Percentiles rank a stretch among this genome's conserved stretches.
Evolutionary conservation across 2,797 vertebrate species (phyloP).

Genomic region (Diplodus sargus): DNA sequence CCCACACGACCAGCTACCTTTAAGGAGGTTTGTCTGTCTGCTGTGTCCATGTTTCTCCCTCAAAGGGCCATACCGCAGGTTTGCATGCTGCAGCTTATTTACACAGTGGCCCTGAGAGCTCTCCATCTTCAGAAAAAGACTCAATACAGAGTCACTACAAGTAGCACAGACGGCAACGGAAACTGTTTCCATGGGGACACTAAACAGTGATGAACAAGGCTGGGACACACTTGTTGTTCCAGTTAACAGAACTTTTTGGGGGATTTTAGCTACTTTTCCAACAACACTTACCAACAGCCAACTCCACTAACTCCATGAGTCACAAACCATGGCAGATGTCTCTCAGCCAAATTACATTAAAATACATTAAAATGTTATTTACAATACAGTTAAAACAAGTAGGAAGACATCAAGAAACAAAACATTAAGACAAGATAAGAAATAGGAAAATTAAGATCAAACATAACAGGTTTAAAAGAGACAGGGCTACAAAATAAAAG

Average conservation of each 20-base stretch:
- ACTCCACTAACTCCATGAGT: not conserved
- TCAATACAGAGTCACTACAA: not conserved
- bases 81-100: not conserved
- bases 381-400: no score
- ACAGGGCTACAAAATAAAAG: no score
- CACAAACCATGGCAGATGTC: no score
- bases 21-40: constrained; percentile 40
- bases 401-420: no score
- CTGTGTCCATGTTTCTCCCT: not conserved
- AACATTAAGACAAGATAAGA: no score
- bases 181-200: not conserved
- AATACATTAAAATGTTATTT: no score
- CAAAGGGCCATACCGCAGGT: not conserved
- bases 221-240: not conserved
- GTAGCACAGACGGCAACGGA: not conserved
- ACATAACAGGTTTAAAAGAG: no score
- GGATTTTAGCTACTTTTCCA: no score
- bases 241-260: not conserved
- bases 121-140: not conserved
- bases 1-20: constrained; percentile 49
- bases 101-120: not conserved
- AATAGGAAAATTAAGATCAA: no score
- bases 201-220: not conserved
- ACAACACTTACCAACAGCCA: not conserved
- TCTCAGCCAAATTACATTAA: no score